Evolutionary conservation across 2,797 vertebrate genomes (phyloP).

Genomic region (Onychomys leucogaster): DNA sequence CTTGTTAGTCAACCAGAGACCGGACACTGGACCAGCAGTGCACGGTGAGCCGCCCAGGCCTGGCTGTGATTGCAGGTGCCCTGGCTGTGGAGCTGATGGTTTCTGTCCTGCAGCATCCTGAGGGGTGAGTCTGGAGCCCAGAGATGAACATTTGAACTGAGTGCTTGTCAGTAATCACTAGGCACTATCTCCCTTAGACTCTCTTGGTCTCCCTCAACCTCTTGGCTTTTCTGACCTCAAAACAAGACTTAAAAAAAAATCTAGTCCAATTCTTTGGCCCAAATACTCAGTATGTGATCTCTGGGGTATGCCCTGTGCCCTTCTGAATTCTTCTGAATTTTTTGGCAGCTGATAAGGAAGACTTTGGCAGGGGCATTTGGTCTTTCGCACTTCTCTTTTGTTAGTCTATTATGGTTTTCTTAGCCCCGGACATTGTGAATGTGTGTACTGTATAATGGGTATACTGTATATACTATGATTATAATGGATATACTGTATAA

Average conservation of each 20-base stretch:
- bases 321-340: constrained; percentile 29
- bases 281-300: background rate
- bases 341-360: background rate
- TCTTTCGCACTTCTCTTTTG: background rate
- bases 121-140: constrained; percentile 91
- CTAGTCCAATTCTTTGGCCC: background rate
- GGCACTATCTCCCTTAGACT: background rate
- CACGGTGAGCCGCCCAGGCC: constrained; percentile 96
- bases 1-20: constrained; percentile 95
- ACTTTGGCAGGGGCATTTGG: background rate
- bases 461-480: background rate
- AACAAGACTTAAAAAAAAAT: background rate
- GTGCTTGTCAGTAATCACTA: background rate
- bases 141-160: background rate
- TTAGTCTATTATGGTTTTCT: constrained; percentile 27
- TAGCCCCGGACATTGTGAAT: background rate
- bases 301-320: background rate
- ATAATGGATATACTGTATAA: too few relatives aligned
- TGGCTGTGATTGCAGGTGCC: constrained; percentile 97
- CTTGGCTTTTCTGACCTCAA: constrained; percentile 35
- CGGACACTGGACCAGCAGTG: constrained; percentile 99
- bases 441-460: background rate
- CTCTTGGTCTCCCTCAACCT: background rate
- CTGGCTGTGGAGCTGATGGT: constrained; percentile 98
- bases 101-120: constrained; percentile 96